phyloP scores from a whole-genome alignment of 1,140 invertebrate genomes.

The Brachionus rubens region DNA sequence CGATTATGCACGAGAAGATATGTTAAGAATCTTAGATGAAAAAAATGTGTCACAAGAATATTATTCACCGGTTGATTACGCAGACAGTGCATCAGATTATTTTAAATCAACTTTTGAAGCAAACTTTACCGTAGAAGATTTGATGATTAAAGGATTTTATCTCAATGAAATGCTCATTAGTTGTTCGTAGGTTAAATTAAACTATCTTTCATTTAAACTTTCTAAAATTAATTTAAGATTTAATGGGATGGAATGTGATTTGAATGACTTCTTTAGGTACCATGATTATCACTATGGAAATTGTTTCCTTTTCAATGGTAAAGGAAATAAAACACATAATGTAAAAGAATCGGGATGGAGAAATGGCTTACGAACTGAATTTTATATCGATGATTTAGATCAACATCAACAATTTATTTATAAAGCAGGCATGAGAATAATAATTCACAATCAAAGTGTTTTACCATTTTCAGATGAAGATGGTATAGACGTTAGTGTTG shows the following conservation, averaged over 20 bases:
- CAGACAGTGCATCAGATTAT: no score
- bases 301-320: conserved; percentile 46
- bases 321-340: background rate
- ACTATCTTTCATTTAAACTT: no score
- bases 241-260: conserved; percentile 45
- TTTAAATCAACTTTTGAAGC: no score
- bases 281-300: conserved; percentile 45
- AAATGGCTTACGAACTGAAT: background rate
- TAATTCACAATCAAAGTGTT: conserved; percentile 5
- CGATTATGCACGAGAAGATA: no score
- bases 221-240: conserved; percentile 42
- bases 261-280: conserved; percentile 11
- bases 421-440: background rate
- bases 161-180: no score
- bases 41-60: no score
- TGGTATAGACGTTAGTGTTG: background rate
- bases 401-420: background rate
- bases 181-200: no score
- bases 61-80: no score
- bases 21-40: no score
- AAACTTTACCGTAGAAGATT: no score
- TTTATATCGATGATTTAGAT: background rate
- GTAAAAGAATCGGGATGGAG: background rate
- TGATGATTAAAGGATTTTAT: no score
- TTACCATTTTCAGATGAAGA: background rate